Percentiles rank a stretch among this genome's conserved stretches.
Conservation (phyloP, 2,113 vertebrate species). For the Austrofundulus limnaeus region DNA sequence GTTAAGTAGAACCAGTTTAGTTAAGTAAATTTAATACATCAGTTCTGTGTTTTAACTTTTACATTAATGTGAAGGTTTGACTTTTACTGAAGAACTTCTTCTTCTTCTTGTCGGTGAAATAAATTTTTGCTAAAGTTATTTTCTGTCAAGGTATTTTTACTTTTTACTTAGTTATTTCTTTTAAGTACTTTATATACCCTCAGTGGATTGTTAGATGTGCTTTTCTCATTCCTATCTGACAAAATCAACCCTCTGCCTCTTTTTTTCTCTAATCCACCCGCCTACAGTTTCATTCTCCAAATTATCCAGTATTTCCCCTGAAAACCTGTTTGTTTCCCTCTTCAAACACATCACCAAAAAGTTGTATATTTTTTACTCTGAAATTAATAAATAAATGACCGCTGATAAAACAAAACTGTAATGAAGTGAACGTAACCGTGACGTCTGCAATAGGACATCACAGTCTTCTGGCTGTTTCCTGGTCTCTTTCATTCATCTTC, state of each 20-base stretch:
- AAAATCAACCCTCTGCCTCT: constrained; percentile 10
- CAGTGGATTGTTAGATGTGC: too few relatives aligned
- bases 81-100: too few relatives aligned
- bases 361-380: not conserved
- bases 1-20: too few relatives aligned
- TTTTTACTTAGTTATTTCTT: too few relatives aligned
- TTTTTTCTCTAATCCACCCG: constrained; percentile 1
- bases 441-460: constrained; percentile 13
- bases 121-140: too few relatives aligned
- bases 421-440: not conserved
- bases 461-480: constrained; percentile 47
- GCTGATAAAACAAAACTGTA: constrained; percentile 2
- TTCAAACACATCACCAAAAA: constrained; percentile 6
- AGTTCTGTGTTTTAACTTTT: too few relatives aligned
- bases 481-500: constrained; percentile 65
- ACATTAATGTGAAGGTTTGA: too few relatives aligned
- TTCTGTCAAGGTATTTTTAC: too few relatives aligned
- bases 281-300: constrained; percentile 46
- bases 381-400: not conserved
- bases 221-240: constrained; percentile 50
- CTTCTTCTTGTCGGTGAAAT: too few relatives aligned
- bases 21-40: too few relatives aligned
- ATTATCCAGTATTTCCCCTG: constrained; percentile 57
- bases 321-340: constrained; percentile 33
- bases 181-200: too few relatives aligned